These are phyloP conservation scores for Rynchops niger DNA, from an alignment of 2,113 vertebrate genomes.

Conservation along the genomic window DNA sequence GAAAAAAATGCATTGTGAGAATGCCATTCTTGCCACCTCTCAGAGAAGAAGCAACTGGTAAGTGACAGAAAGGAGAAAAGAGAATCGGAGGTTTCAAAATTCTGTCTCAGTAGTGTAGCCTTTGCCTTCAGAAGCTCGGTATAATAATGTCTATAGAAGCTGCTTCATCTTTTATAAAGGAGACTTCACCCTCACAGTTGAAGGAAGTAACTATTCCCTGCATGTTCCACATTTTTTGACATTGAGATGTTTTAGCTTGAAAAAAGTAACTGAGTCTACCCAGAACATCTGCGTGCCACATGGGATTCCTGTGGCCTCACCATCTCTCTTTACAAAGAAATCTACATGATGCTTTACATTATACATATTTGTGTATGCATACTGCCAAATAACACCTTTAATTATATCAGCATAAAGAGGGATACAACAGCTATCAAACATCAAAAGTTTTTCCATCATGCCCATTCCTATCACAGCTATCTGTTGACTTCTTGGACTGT, in stretches of 20 bases:
- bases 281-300: not conserved
- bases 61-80: not conserved
- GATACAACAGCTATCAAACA: not conserved
- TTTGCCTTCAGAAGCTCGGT: not conserved
- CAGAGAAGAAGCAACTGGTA: not conserved
- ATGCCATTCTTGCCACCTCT: not conserved
- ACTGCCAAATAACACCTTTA: not conserved
- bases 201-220: not conserved
- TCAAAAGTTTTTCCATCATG: slow-evolving; percentile 13
- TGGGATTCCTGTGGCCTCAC: not conserved
- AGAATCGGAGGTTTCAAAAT: not conserved
- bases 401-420: not conserved
- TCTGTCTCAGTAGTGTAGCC: not conserved
- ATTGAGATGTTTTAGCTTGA: not conserved
- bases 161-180: not conserved
- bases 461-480: slow-evolving; percentile 16
- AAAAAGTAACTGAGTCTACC: not conserved
- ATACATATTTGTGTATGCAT: not conserved
- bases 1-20: not conserved
- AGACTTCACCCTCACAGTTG: not conserved
- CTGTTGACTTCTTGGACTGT: slow-evolving; percentile 57
- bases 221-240: not conserved
- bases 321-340: not conserved
- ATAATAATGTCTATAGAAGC: not conserved
- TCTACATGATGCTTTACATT: not conserved